Conservation (phyloP, 2,888 invertebrate species). For the Pollenia angustigena region DNA sequence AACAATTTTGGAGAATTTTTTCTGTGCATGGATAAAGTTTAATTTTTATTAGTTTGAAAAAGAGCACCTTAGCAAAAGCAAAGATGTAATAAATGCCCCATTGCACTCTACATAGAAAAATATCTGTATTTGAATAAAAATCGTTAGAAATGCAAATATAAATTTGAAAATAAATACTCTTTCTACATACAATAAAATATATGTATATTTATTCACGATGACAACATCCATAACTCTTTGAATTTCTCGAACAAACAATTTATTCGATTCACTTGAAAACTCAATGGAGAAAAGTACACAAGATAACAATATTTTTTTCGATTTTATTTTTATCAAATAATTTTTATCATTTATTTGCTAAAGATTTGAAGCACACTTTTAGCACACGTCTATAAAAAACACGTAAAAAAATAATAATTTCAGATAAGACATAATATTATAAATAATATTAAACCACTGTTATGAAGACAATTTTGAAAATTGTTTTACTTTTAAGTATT, state of each 20-base stretch:
- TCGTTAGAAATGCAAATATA: slow-evolving; percentile 36
- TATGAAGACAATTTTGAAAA: slow-evolving; percentile 3
- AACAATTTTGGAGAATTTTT: too few species aligned
- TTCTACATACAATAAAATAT: not conserved
- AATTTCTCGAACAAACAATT: slow-evolving; percentile 18
- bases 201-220: slow-evolving; percentile 2
- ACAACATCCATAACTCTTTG: slow-evolving; percentile 22
- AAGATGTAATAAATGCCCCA: not conserved
- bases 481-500: slow-evolving; percentile 25
- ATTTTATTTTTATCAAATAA: slow-evolving; percentile 19
- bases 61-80: too few species aligned
- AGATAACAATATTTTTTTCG: slow-evolving; percentile 29
- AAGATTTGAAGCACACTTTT: slow-evolving; percentile 66
- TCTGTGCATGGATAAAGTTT: too few species aligned
- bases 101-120: not conserved
- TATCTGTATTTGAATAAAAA: not conserved
- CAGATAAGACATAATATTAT: slow-evolving; percentile 46
- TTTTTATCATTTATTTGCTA: slow-evolving; percentile 50
- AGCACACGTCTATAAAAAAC: slow-evolving; percentile 55
- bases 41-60: too few species aligned
- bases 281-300: slow-evolving; percentile 6
- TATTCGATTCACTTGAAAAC: slow-evolving; percentile 56
- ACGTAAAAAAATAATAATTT: slow-evolving; percentile 14
- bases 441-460: slow-evolving; percentile 41
- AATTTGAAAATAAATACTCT: slow-evolving; percentile 18